A percentile compares a stretch with the other conserved stretches of the same genome.
phyloP scores from a whole-genome alignment of 2,113 vertebrate species.

The Hassar affinis region DNA sequence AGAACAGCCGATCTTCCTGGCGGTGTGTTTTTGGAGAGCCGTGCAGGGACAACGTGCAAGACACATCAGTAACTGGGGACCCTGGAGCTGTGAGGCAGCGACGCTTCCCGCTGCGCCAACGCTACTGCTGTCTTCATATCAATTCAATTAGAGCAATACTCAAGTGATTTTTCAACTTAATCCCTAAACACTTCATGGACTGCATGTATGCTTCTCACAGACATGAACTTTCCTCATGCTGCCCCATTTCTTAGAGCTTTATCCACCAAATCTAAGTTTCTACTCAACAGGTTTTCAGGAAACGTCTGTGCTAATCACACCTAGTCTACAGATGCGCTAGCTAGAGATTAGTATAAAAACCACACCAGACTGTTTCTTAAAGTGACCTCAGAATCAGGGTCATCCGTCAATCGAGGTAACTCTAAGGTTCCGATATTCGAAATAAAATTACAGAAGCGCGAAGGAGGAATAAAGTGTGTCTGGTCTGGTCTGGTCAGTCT shows the following conservation, averaged over 20 bases:
- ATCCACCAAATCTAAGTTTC: background rate
- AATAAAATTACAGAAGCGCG: background rate
- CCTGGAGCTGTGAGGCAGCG: background rate
- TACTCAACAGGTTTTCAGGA: background rate
- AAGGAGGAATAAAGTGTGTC: background rate
- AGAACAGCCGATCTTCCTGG: background rate
- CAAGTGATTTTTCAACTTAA: background rate
- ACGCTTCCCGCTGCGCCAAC: background rate
- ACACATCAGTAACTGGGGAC: background rate
- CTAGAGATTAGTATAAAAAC: background rate
- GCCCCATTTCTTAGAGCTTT: background rate
- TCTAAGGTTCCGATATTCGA: background rate
- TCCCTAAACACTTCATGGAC: background rate
- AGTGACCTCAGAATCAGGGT: background rate
- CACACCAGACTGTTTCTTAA: background rate
- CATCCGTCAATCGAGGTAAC: background rate
- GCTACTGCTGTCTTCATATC: background rate
- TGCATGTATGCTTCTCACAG: background rate
- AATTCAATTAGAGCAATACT: background rate
- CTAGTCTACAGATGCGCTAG: background rate
- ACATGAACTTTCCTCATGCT: background rate
- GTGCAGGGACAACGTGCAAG: background rate
- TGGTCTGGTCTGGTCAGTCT: background rate
- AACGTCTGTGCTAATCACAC: background rate
- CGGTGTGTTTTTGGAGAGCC: background rate